Base-by-base conservation (phyloP, 1,140 invertebrate species). In the Cyclargus thomasi region DNA sequence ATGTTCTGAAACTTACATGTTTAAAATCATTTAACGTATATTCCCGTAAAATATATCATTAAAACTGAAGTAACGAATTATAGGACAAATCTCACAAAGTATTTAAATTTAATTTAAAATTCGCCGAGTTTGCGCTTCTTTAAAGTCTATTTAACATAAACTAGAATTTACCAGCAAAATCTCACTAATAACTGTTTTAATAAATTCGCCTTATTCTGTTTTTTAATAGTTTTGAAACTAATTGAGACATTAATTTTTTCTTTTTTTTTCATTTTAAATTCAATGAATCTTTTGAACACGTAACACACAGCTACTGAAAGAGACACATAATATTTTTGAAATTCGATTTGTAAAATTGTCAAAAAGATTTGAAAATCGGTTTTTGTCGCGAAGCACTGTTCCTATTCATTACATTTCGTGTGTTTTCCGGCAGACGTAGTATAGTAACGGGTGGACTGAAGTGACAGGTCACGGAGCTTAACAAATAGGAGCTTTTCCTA, bases 71-170 rank as follows among this genome's bases (percentile, higher is more conserved):
- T 47, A 14, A 47, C 39, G 0, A 16, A 47, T 47, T 47, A 14
- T 47, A 20, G 55, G 3, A 21, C 21, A 57, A 20, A 5, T 57
- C 21, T 10, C 55, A 59, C 20, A 21, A 59, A 21, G 20, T 59
- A 59, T 59, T 59, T 8, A 59, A 59, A 20, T 59, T 59, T 0
- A 59, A 20, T 59, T 59, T 59, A 59, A 59, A 55, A 59, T 59
- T 20, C 18, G 10, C 55, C 55, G 17, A 59, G 55, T 59, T 59
- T 21, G 10, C 55, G 10, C 55, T 18, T 59, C 55, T 18, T 59
- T 18, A 20, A 59, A 59, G 20, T 20, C 11, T 59, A 59, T 59
- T 57, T 59, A 59, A 59, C 55, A 59, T 59, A 59, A 59, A 59
- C 55, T 59, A 21, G 7, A 21, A 59, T 59, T 59, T 59, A 59